Evolutionary conservation across 2,797 vertebrate species (phyloP).

Genomic region (Avahi laniger): DNA sequence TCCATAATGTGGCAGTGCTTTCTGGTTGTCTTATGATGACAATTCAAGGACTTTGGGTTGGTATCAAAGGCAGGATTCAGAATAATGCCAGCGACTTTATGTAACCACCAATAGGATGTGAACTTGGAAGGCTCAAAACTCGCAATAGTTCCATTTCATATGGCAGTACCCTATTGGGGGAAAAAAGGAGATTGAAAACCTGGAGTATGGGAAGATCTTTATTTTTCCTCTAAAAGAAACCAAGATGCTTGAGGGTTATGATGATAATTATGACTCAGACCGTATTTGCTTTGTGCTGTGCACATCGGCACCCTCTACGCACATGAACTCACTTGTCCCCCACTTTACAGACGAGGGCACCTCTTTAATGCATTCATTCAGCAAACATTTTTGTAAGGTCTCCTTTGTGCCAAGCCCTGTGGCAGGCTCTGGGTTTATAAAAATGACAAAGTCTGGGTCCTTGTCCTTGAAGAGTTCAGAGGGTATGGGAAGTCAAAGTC

Average conservation of each 20-base stretch:
- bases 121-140: constrained; percentile 33
- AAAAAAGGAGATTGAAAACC: not conserved
- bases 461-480: not conserved
- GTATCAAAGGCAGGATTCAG: not conserved
- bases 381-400: not conserved
- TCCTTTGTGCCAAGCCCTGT: not conserved
- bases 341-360: not conserved
- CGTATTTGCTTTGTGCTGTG: not conserved
- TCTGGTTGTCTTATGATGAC: constrained; percentile 2
- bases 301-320: not conserved
- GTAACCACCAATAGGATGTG: not conserved
- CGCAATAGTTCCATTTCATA: not conserved
- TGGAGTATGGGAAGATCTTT: constrained; percentile 8
- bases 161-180: not conserved
- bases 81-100: not conserved
- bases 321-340: not conserved
- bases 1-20: not conserved
- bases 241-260: not conserved
- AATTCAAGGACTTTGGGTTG: not conserved
- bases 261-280: not conserved
- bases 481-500: constrained; percentile 14
- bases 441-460: not conserved
- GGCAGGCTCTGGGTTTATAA: not conserved
- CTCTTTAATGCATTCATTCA: not conserved
- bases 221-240: constrained; percentile 46